A percentile compares a stretch with the other conserved stretches of the same genome.
Evolutionary conservation across 1,140 invertebrate genomes (phyloP).

Genomic region (Diorhabda sublineata): DNA sequence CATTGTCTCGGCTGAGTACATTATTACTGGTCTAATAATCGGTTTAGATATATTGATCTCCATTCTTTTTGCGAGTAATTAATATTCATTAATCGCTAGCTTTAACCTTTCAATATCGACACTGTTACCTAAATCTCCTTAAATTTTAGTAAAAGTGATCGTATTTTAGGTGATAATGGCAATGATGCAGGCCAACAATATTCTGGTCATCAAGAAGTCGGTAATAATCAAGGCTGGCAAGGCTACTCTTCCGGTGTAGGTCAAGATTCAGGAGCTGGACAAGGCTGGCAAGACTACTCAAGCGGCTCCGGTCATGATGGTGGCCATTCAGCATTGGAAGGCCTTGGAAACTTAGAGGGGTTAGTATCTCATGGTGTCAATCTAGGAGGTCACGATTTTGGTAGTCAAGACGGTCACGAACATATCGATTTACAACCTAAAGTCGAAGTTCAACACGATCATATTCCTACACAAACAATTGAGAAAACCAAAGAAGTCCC

Average conservation of each 20-base stretch:
- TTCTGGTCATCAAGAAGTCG: not conserved
- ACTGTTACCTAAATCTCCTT: too few species aligned
- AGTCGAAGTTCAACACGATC: constrained; percentile 41
- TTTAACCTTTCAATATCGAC: too few species aligned
- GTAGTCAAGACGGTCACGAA: constrained; percentile 22
- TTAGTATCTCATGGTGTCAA: constrained; percentile 17
- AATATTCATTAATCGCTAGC: too few species aligned
- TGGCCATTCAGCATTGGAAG: constrained; percentile 26
- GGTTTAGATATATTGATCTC: too few species aligned
- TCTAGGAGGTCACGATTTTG: constrained; percentile 21
- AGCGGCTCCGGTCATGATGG: constrained; percentile 27
- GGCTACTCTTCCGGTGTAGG: not conserved
- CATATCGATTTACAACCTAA: constrained; percentile 33
- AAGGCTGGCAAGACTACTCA: constrained; percentile 17
- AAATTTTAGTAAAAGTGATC: too few species aligned
- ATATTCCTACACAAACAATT: constrained; percentile 52
- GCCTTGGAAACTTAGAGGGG: constrained; percentile 29
- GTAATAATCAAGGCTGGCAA: not conserved
- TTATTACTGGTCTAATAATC: too few species aligned
- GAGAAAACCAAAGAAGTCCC: constrained; percentile 64
- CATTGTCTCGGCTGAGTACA: too few species aligned
- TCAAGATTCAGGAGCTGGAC: not conserved
- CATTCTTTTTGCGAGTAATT: too few species aligned
- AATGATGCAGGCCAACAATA: constrained; percentile 21
- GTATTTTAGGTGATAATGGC: constrained; percentile 22